Base-by-base conservation (phyloP, 2,797 vertebrate genomes). In the Epinephelus malabaricus region DNA sequence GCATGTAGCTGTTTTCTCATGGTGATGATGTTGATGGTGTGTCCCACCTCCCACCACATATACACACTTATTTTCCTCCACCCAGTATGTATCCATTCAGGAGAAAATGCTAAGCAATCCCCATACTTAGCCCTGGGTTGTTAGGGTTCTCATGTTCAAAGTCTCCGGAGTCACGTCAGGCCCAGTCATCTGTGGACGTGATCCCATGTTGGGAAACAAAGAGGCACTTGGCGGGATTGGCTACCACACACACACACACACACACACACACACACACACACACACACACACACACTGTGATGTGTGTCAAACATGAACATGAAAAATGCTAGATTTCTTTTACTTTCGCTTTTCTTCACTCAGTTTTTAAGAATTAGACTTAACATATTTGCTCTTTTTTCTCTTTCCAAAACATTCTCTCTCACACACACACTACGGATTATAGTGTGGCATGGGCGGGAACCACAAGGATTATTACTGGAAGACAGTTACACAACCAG, bases 401-500 rank as follows among this genome's bases (percentile, higher is more conserved):
- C 18, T 69, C 18, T 68, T 63, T 65, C n/a, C 21, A 38, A 76
- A 70, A 70, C 58, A 45, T 21, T 56, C 23, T 34, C 38, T 73
- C 68, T 50, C 49, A 71, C 51, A 67, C 27, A 46, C 73, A 46
- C 55, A 69, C 15, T 73, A 55, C 69, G 86, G 82, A 91, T 91
- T 89, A 90, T 55, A 69, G 61, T 73, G 55, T 45, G 73, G 53
- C 56, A 75, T 86, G 87, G 82, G 85, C n/a, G 58, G 90, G 76
- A 90, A 90, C 82, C 85, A 56, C 71, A 40, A 80, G 88, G 89
- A 89, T 93, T 88, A 90, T 88, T 90, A 88, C 84, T 92, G 88
- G 71, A 90, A 92, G 86, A 86, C 71, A 67, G 83, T 94, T 92
- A 89, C 84, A 90, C 86, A 92, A 90, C 76, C 80, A 84, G 85